Evolutionary conservation across 2,113 vertebrate genomes (phyloP).

Genomic region (Ptychochromis oligacanthus): DNA sequence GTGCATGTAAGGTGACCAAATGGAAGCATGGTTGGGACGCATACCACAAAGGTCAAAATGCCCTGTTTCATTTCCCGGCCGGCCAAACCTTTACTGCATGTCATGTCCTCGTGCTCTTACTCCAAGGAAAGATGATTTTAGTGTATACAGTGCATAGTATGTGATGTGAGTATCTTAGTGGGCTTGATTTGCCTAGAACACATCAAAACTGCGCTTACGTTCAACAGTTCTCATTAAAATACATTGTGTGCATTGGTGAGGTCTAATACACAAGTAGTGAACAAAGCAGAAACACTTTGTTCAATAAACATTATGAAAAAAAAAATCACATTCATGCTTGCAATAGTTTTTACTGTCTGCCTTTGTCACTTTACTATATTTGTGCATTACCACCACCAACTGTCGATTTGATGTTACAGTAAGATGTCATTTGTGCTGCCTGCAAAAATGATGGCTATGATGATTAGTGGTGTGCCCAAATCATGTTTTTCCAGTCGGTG

Average conservation of each 20-base stretch:
- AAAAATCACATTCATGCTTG: neutral
- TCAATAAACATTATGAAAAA: neutral
- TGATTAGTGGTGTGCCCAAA: neutral
- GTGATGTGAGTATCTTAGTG: neutral
- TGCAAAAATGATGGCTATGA: no score
- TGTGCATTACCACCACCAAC: no score
- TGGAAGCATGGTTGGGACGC: neutral
- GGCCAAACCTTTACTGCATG: neutral
- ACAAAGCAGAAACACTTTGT: neutral
- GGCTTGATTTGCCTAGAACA: neutral
- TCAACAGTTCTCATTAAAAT: neutral
- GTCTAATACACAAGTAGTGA: neutral
- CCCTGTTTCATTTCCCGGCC: neutral
- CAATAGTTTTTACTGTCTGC: neutral
- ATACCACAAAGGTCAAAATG: neutral
- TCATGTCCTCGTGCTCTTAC: neutral
- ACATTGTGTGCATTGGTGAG: neutral
- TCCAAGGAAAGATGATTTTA: neutral
- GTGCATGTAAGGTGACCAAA: neutral
- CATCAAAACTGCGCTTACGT: no score
- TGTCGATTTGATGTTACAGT: no score
- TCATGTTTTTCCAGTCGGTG: neutral
- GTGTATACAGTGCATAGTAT: neutral
- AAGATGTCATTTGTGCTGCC: no score
- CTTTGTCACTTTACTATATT: neutral